Evolutionary conservation across 2,888 invertebrate species (phyloP), one percentile per base, ranked within the genome.

Genomic region (Sarcophaga caerulescens): DNA sequence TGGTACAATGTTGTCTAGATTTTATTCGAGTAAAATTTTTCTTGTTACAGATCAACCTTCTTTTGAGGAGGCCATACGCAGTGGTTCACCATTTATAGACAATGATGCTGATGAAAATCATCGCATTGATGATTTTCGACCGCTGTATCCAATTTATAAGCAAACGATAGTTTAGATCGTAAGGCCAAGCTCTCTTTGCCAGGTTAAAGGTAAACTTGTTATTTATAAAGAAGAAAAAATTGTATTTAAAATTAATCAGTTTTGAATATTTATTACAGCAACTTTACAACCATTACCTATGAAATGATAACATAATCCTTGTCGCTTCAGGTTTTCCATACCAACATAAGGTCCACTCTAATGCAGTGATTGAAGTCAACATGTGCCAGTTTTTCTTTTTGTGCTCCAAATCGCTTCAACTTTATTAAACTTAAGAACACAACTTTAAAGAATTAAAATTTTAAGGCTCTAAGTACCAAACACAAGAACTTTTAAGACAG

Each of bases 61-160:
- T 0, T 90, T 89, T 60, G 89, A 89, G 65, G 89, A 90, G 45
- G 89, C 89, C 1, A 88, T 88, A 17, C 87, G 85, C 12, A 89
- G 89, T 85, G 88, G 89, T 23, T 88, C 87, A 8, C 88, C 88
- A 17, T 90, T 90, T 35, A 45, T 89, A 5, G 89, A 90, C 47
- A 81, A 73, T 11, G 90, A 90, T 68, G 88, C 77, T 1, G 89
- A 90, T 77, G 88, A 90, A 71, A 87, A 69, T 68, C 87, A 89
- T 57, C 87, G 87, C 14, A 82, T 84, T 0, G 89, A 88, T 75
- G 90, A 88, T 0, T 90, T 88, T 73, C 82, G 89, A 45, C 90
- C 90, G 2, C 84, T 89, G 21, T 90, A 90, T 80, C 90, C 90
- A 3, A 89, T 89, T 87, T 90, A 89, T 62, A 89, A 87, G 17